Percentiles rank a stretch among this genome's conserved stretches.
phyloP scores from a whole-genome alignment of 2,888 invertebrate genomes.

The Dryococelus australis region DNA sequence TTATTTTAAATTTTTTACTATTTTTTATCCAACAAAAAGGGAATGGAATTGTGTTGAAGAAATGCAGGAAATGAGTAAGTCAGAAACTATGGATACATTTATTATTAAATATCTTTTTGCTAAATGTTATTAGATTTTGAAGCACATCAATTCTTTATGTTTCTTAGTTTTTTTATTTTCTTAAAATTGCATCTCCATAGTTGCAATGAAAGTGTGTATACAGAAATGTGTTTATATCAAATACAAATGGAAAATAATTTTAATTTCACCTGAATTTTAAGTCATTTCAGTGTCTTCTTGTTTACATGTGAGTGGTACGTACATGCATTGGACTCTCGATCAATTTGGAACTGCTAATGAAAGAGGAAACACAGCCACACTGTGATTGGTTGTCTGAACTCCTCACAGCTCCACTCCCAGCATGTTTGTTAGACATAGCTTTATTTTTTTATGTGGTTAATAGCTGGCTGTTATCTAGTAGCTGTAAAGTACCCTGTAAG shows the following conservation, averaged over 20 bases:
- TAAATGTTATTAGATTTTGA: no score
- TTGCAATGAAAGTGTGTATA: neutral
- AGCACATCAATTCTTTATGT: neutral
- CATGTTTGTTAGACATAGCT: no score
- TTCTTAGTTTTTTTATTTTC: neutral
- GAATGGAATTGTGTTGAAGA: conserved; percentile 16
- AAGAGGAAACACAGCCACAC: neutral
- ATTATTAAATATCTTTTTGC: no score
- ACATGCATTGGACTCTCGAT: neutral
- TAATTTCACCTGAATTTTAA: neutral
- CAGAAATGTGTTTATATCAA: neutral
- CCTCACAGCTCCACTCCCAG: conserved; percentile 1
- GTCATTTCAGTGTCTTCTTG: neutral
- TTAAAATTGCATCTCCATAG: neutral
- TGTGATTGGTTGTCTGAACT: neutral
- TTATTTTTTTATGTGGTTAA: no score
- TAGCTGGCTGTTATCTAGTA: no score
- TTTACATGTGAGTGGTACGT: neutral
- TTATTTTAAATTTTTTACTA: neutral
- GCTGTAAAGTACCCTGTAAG: no score
- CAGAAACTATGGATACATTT: neutral
- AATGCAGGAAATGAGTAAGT: neutral
- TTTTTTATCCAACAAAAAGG: neutral
- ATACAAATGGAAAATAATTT: neutral
- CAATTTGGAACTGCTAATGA: neutral